phyloP scores from a whole-genome alignment of 2,113 vertebrate genomes.

The Morone chrysops region DNA sequence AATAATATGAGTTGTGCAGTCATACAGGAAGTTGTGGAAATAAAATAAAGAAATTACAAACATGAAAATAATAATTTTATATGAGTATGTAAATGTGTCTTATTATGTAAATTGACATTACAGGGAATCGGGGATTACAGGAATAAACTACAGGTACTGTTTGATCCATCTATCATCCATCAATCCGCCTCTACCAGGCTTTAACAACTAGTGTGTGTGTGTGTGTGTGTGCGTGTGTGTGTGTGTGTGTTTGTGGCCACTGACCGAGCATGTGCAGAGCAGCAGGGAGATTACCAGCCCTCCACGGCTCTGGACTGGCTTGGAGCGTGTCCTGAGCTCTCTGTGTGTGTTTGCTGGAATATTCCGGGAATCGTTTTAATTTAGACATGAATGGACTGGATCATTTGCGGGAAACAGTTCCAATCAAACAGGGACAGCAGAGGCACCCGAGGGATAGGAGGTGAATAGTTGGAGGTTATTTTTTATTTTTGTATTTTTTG shows the following conservation, averaged over 20 bases:
- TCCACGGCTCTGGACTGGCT: background rate
- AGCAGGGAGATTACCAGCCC: conserved; percentile 42
- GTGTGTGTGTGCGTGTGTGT: conserved; percentile 11
- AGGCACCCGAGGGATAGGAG: background rate
- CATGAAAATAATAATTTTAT: background rate
- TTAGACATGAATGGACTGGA: background rate
- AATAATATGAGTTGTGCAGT: background rate
- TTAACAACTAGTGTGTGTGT: background rate
- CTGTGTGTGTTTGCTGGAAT: background rate
- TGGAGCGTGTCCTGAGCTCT: background rate
- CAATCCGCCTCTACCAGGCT: background rate
- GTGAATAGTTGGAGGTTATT: no score
- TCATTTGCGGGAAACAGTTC: background rate
- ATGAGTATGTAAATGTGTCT: background rate
- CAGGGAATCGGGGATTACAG: conserved; percentile 2
- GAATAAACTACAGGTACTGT: background rate
- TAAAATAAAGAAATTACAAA: background rate
- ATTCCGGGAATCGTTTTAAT: conserved; percentile 12
- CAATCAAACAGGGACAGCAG: background rate
- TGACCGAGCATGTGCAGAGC: conserved; percentile 45
- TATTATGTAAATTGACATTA: background rate
- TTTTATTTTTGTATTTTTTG: background rate
- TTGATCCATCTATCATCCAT: background rate
- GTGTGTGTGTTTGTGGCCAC: background rate
- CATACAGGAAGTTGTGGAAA: background rate